Evolutionary conservation across 2,888 invertebrate species (phyloP), one percentile per base, ranked within the genome.

Genomic region (Nomada fucata): DNA sequence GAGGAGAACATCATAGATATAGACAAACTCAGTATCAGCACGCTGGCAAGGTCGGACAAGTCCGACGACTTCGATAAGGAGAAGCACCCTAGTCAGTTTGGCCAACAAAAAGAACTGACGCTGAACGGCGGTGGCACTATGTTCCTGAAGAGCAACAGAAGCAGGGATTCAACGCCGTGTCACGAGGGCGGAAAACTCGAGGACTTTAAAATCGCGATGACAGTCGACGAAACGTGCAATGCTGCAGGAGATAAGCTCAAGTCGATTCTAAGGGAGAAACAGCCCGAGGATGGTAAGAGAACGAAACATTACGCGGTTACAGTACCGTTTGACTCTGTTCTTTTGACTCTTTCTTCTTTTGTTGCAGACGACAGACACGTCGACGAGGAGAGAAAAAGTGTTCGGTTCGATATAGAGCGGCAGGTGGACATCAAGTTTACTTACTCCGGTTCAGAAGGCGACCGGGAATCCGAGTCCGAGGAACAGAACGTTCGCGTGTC

Each of bases 311-410:
- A 3, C 44, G n/a, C 1, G 10, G 1, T 26, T 15, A 26, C 26
- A 11, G 15, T 47, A n/a, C 13, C 47, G 11, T 26, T 59, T 9
- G 26, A 69, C n/a, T 57, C 18, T 26, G 0, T 26, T 0, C 11
- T n/a, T n/a, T n/a, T n/a, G n/a, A n/a, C n/a, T n/a, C n/a, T 2
- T 9, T 59, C 74, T 5, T 23, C 5, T 36, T 36, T 36, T 36
- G 36, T 3, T 11, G 44, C 57, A 93, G 94, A 93, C 67, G 92
- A 93, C 76, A 91, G 89, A 76, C 92, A 90, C 86, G 95, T 95
- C 79, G 97, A 97, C 80, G 97, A 96, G 52, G 96, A 97, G 77
- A 96, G 96, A 79, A 97, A 97, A 91, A 97, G 96, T 91, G 97
- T 97, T 0, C 94, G 96, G 11, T 96, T 96, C 87, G 96, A 96